Base-by-base conservation (phyloP, 2,797 vertebrate genomes). In the Eidolon dupreanum region DNA sequence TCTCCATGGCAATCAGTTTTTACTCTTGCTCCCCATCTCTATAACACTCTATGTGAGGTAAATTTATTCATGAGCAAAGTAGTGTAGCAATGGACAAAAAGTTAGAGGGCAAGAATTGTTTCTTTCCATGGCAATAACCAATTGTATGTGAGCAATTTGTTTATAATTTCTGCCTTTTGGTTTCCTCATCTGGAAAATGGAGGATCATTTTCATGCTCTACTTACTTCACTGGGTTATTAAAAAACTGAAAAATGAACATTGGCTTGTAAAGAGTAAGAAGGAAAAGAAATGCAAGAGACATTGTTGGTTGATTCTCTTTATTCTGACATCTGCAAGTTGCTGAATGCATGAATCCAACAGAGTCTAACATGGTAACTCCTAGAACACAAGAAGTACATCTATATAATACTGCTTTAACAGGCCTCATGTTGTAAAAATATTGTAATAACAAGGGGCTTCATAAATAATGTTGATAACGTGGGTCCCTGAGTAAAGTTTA, bases 181-280 rank as follows among this genome's bases (percentile, higher is more conserved):
- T 77, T 91, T 94, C 88, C 89, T 66, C 63, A 81, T 49, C 51
- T 86, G 19, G 38, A 85, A 84, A 78, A 78, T n/a, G 36, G 10
- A 68, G n/a, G 15, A 77, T 65, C 28, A 8, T 71, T 93, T 96
- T 92, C 43, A 79, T 28, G 38, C 19, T 91, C 85, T 91, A 31
- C 49, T 95, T 90, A 46, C 79, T 83, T 68, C 12, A 68, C 22
- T 15, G 5, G 41, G 24, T 61, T 94, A 61, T 41, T 41, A 5
- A 85, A 92, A 97, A 79, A 70, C 31, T 95, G 75, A 75, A 66
- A 92, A 84, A 88, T 22, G 28, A 66, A 46, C 12, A 4, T 16
- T 88, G 71, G 53, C 51, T 79, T 91, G 4, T 36, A 49, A 88
- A 85, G 33, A 38, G 10, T 43, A 43, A 71, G 38, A 20, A 73